phyloP scores from a whole-genome alignment of 2,797 vertebrate species.

The Phalanger gymnotis region DNA sequence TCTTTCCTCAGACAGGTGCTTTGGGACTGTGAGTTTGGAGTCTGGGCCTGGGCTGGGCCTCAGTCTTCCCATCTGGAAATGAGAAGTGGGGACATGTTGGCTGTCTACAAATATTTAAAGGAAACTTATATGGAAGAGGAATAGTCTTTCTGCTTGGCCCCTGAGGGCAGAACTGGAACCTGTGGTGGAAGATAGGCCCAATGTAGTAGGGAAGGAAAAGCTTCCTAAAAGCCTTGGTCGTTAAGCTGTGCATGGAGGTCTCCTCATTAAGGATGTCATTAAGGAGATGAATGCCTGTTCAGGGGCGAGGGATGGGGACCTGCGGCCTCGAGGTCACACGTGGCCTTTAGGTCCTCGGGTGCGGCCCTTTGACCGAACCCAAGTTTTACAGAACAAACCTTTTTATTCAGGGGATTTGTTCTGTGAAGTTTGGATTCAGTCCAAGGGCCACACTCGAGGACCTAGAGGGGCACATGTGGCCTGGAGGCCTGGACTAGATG shows the following conservation, averaged over 20 bases:
- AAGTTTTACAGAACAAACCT: too few species aligned
- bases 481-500: too few species aligned
- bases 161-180: not conserved
- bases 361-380: too few species aligned
- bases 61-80: not conserved
- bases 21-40: not conserved
- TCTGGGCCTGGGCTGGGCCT: not conserved
- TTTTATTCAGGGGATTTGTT: too few species aligned
- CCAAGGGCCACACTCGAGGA: too few species aligned
- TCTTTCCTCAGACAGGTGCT: not conserved
- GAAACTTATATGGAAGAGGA: not conserved
- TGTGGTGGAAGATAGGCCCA: not conserved
- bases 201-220: not conserved
- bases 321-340: too few species aligned
- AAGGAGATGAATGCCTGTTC: too few species aligned
- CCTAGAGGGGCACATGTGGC: too few species aligned
- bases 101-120: not conserved
- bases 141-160: not conserved
- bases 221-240: not conserved
- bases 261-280: not conserved
- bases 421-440: too few species aligned
- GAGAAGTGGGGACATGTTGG: not conserved
- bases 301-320: too few species aligned
- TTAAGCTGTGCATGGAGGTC: not conserved
- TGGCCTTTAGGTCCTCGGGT: too few species aligned